Evolutionary conservation across 1,140 invertebrate species (phyloP).

Genomic region (Lutraria rhynchaena): DNA sequence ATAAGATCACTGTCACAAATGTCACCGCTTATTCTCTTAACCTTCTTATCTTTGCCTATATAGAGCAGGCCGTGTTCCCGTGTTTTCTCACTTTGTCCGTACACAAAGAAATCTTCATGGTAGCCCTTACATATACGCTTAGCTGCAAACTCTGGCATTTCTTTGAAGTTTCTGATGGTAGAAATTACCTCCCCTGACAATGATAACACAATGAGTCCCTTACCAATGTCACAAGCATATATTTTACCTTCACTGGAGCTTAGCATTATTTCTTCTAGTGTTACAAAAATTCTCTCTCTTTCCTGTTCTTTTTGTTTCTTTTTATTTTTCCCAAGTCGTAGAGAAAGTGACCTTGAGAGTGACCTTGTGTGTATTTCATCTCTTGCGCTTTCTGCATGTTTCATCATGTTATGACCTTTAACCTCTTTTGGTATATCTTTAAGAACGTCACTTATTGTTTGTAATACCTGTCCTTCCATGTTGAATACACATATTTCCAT

Average conservation of each 20-base stretch:
- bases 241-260: slow-evolving; percentile 3
- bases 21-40: slow-evolving; percentile 26
- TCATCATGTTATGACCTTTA: background rate
- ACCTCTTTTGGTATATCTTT: background rate
- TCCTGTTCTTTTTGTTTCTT: background rate
- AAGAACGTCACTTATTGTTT: background rate
- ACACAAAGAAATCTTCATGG: slow-evolving; percentile 37
- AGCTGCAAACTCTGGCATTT: slow-evolving; percentile 39
- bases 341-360: background rate
- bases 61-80: slow-evolving; percentile 20
- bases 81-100: slow-evolving; percentile 39
- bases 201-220: slow-evolving; percentile 31
- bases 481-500: slow-evolving; percentile 40
- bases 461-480: slow-evolving; percentile 13
- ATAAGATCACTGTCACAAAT: background rate
- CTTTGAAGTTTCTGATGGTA: slow-evolving; percentile 24
- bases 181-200: background rate
- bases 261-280: slow-evolving; percentile 42
- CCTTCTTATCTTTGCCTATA: slow-evolving; percentile 24
- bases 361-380: background rate
- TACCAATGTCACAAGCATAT: slow-evolving; percentile 29
- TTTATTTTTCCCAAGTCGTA: slow-evolving; percentile 4
- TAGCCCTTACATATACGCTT: slow-evolving; percentile 30
- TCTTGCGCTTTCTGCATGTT: background rate
- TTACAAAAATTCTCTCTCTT: slow-evolving; percentile 11